These are phyloP conservation scores for Amblyjoppa proteus DNA, from an alignment of 2,888 invertebrate species.

Conservation along the genomic window DNA sequence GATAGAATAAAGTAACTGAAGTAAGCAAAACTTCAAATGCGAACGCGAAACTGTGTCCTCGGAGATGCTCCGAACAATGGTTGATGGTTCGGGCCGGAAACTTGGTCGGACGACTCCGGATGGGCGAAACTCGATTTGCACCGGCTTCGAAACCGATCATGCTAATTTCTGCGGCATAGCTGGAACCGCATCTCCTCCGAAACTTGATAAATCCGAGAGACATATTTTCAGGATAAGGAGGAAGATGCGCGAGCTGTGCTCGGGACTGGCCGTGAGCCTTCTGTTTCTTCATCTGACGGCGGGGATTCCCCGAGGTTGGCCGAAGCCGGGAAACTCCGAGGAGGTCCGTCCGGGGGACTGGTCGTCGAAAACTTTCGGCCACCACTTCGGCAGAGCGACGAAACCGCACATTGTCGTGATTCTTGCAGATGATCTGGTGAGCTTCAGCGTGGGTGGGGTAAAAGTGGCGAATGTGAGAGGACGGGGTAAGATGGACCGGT, in stretches of 20 bases:
- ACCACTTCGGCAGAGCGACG: slow-evolving; percentile 30
- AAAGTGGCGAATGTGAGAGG: neutral
- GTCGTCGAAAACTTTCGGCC: slow-evolving; percentile 49
- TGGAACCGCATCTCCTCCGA: neutral
- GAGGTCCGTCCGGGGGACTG: neutral
- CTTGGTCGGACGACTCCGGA: too few species aligned
- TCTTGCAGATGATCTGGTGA: slow-evolving; percentile 84
- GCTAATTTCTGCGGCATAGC: slow-evolving; percentile 5
- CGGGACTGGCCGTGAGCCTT: slow-evolving; percentile 42
- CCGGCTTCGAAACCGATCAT: slow-evolving; percentile 13
- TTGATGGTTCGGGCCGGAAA: too few species aligned
- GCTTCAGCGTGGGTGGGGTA: slow-evolving; percentile 38
- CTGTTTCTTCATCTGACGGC: slow-evolving; percentile 39
- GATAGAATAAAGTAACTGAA: neutral
- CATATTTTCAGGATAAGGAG: slow-evolving; percentile 21
- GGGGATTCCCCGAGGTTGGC: slow-evolving; percentile 25
- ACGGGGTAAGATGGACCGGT: too few species aligned
- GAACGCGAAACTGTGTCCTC: neutral
- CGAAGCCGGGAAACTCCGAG: neutral
- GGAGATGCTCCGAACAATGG: neutral
- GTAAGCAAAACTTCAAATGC: neutral
- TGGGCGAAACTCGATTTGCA: neutral
- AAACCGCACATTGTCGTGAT: slow-evolving; percentile 83
- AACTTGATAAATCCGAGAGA: neutral
- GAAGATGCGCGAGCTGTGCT: slow-evolving; percentile 43